A percentile compares a stretch with the other conserved stretches of the same genome.
Conservation (phyloP, 2,113 vertebrate species). For the Camelus dromedarius region DNA sequence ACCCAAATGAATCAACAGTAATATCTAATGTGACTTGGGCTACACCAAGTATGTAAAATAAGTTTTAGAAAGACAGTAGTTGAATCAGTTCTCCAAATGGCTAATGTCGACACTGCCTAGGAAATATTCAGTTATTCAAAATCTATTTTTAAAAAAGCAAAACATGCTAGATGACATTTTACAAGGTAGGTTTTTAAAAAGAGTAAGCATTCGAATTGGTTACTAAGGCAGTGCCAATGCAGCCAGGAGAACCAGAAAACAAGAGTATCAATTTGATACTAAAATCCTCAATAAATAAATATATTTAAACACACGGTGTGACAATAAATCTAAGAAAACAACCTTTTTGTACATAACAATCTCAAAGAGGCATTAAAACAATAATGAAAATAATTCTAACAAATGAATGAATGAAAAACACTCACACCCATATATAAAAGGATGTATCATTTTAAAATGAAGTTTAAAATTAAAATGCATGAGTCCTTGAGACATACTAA, state of each 20-base stretch:
- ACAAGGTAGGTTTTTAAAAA: not conserved
- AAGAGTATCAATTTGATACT: not conserved
- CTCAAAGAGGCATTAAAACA: conserved; percentile 13
- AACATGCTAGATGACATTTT: not conserved
- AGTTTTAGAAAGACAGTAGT: conserved; percentile 4
- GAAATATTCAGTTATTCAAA: conserved; percentile 51
- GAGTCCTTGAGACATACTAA: not conserved
- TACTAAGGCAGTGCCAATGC: not conserved
- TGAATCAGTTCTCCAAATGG: conserved; percentile 17
- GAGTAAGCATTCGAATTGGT: conserved; percentile 29
- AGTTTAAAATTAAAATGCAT: not conserved
- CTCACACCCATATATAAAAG: not conserved
- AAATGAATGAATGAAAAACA: not conserved
- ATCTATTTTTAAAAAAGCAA: conserved; percentile 41
- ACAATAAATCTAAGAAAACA: conserved; percentile 40
- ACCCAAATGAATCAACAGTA: conserved; percentile 18
- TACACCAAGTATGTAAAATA: not conserved
- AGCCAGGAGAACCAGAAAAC: conserved; percentile 30
- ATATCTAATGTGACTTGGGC: not conserved
- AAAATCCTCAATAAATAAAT: conserved; percentile 24
- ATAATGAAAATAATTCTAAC: not conserved
- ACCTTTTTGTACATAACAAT: not conserved
- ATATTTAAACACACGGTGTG: not conserved
- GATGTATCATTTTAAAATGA: not conserved
- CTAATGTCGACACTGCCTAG: not conserved